Evolutionary conservation across 2,797 vertebrate genomes (phyloP).

Genomic region (Selene dorsalis): DNA sequence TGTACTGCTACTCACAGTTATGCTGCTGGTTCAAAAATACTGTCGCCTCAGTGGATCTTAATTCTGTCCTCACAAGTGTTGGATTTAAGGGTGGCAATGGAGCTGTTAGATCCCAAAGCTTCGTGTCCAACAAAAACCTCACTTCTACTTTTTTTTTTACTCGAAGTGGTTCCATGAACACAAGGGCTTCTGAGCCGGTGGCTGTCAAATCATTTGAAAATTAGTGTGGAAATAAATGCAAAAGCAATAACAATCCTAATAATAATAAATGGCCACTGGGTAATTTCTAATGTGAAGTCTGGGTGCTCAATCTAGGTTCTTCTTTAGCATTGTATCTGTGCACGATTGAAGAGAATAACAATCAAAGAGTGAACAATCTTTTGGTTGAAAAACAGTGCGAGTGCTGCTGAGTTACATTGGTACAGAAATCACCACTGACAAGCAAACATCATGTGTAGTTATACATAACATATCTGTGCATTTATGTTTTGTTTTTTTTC

Average conservation of each 20-base stretch:
- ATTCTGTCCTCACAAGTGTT: conserved; percentile 35
- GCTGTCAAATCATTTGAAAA: neutral
- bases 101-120: conserved; percentile 50
- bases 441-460: conserved; percentile 75
- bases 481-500: conserved; percentile 58
- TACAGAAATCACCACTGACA: conserved; percentile 64
- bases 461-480: conserved; percentile 77
- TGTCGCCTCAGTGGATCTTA: conserved; percentile 58
- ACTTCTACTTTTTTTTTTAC: conserved; percentile 38
- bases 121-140: conserved; percentile 33
- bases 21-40: conserved; percentile 67
- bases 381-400: conserved; percentile 30
- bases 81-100: conserved; percentile 27
- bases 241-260: conserved; percentile 53
- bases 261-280: conserved; percentile 25
- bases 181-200: conserved; percentile 38
- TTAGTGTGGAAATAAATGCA: conserved; percentile 23
- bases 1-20: conserved; percentile 60
- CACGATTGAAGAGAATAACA: conserved; percentile 24
- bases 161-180: conserved; percentile 17
- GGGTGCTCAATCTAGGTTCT: conserved; percentile 44
- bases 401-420: conserved; percentile 57
- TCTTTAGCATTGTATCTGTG: conserved; percentile 34
- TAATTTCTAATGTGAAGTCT: conserved; percentile 54
- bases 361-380: conserved; percentile 22